Conservation (phyloP, 2,888 invertebrate species). For the Dynastes hyllus region DNA sequence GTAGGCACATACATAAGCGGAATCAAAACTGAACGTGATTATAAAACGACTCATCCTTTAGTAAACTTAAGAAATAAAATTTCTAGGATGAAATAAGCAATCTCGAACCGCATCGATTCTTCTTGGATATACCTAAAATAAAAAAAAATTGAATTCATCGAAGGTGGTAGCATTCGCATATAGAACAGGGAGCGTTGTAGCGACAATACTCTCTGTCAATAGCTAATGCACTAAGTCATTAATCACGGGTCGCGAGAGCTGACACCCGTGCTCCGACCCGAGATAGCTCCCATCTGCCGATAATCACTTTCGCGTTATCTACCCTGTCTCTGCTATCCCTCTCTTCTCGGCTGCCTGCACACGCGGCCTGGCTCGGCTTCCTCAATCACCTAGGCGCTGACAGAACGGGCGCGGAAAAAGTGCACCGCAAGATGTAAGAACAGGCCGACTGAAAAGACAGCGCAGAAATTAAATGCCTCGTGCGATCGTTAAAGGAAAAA, state of each 20-base stretch:
- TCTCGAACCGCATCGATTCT: too few relatives aligned
- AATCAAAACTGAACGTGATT: too few relatives aligned
- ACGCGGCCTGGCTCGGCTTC: constrained; percentile 53
- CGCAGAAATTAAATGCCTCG: constrained; percentile 51
- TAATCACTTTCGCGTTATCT: constrained; percentile 69
- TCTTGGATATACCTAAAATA: neutral
- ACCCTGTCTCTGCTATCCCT: constrained; percentile 56
- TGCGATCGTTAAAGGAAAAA: constrained; percentile 47
- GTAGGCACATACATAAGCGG: too few relatives aligned
- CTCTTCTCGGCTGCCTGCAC: constrained; percentile 42
- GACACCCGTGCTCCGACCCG: constrained; percentile 64
- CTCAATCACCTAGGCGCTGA: constrained; percentile 63
- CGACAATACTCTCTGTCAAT: constrained; percentile 69
- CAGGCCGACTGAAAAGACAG: constrained; percentile 51
- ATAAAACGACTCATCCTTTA: too few relatives aligned
- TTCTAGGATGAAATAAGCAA: too few relatives aligned
- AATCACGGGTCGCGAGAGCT: constrained; percentile 66
- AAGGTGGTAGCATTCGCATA: constrained; percentile 46
- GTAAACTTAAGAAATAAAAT: too few relatives aligned
- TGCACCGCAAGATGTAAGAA: constrained; percentile 60
- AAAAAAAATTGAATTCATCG: constrained; percentile 14
- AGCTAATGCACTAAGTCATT: constrained; percentile 69
- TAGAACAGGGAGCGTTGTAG: constrained; percentile 46
- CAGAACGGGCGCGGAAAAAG: constrained; percentile 64
- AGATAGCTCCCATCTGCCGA: constrained; percentile 68